Base-by-base conservation (phyloP, 2,797 vertebrate genomes). In the Channallabes apus region DNA sequence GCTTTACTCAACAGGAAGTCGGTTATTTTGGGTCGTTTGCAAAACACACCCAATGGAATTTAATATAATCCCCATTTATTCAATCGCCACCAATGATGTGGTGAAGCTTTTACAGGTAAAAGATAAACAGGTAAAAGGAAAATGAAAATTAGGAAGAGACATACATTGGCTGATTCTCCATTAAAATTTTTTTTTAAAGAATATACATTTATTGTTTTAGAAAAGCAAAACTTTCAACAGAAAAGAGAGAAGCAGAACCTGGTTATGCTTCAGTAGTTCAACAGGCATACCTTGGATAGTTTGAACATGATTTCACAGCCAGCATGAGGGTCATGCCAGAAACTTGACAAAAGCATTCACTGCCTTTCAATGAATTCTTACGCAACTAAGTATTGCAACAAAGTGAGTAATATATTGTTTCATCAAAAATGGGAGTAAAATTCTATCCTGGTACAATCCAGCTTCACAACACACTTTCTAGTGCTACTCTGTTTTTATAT, bases 351-450 rank as follows among this genome's bases (percentile, higher is more conserved):
- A 22, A 12, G 2, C 75, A 59, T 35, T 18, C 51, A 81, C 64
- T 20, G 38, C 29, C 62, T 65, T 79, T 6, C 61, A 65, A 3
- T 27, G 56, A 79, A 87, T 88, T 82, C 79, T 86, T 87, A 88
- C 87, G 89, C 83, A 73, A 69, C 68, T 32, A 3, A 85, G 83
- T 69, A 46, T 84, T 77, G 80, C 82, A 58, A 22, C 86, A 88
- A 76, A 85, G 79, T 59, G 27, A 56, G n/a, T 58, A 29, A 84
- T 80, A 84, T 71, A 87, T 78, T 7, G 38, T 75, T 92, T 93
- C 88, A 92, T 89, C 87, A 89, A 88, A 87, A 89, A 88, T 90
- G 88, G 79, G 88, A 91, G 90, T 89, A 72, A 82, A 89, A 89
- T 86, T 69, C 67, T 75, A 89, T 85, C 87, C 89, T 76, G 84